These are phyloP conservation scores for Diarsia rubi DNA, from an alignment of 2,888 invertebrate genomes.

Conservation along the genomic window DNA sequence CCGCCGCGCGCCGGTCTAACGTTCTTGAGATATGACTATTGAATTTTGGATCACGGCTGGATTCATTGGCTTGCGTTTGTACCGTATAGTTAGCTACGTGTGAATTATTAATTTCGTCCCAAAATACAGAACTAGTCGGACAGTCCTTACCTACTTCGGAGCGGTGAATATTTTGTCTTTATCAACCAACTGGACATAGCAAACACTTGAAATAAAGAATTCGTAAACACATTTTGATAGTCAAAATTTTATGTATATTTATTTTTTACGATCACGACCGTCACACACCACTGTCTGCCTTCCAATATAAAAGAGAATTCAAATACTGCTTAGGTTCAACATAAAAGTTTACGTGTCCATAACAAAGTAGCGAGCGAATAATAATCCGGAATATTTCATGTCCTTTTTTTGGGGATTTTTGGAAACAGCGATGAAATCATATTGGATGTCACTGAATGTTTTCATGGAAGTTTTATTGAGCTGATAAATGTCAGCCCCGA, in stretches of 20 bases:
- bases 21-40: slow-evolving; percentile 59
- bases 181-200: slow-evolving; percentile 31
- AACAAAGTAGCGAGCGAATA: slow-evolving; percentile 79
- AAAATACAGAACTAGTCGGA: slow-evolving; percentile 19
- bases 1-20: slow-evolving; percentile 52
- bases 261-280: slow-evolving; percentile 66
- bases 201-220: slow-evolving; percentile 60
- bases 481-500: slow-evolving; percentile 85
- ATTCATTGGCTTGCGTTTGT: slow-evolving; percentile 50
- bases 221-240: slow-evolving; percentile 66
- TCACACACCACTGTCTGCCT: slow-evolving; percentile 64
- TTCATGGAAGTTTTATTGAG: slow-evolving; percentile 87
- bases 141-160: slow-evolving; percentile 3
- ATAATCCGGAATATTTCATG: slow-evolving; percentile 81
- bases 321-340: slow-evolving; percentile 73
- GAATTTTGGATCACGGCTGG: slow-evolving; percentile 55
- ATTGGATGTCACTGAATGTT: slow-evolving; percentile 87
- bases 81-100: slow-evolving; percentile 30
- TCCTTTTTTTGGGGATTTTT: slow-evolving; percentile 77
- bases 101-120: slow-evolving; percentile 46
- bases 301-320: slow-evolving; percentile 68
- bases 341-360: slow-evolving; percentile 81
- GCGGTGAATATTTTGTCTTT: slow-evolving; percentile 2
- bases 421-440: slow-evolving; percentile 84
- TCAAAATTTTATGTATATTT: slow-evolving; percentile 62